phyloP scores from a whole-genome alignment of 2,888 invertebrate genomes.

The Therioaphis trifolii region DNA sequence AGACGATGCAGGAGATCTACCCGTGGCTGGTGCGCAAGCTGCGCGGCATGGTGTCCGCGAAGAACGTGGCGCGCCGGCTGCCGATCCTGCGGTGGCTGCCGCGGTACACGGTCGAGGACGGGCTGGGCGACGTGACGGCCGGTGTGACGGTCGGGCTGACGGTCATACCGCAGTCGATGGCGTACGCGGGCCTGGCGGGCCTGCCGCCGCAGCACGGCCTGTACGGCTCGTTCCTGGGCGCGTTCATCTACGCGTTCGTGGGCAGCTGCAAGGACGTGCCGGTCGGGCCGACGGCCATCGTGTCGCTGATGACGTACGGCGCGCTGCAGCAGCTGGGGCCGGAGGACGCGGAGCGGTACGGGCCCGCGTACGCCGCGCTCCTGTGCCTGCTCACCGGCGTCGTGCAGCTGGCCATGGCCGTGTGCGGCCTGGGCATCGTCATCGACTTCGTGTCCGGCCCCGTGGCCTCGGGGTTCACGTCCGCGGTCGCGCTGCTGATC shows the following conservation, averaged over 20 bases:
- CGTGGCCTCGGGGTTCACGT: constrained; percentile 89
- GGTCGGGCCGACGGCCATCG: constrained; percentile 91
- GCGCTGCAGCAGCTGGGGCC: constrained; percentile 72
- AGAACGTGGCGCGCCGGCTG: constrained; percentile 78
- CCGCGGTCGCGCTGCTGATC: constrained; percentile 89
- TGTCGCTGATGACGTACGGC: constrained; percentile 86
- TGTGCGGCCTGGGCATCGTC: constrained; percentile 84
- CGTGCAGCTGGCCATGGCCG: constrained; percentile 83
- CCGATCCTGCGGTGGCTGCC: constrained; percentile 85
- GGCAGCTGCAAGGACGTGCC: constrained; percentile 94
- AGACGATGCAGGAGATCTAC: constrained; percentile 68
- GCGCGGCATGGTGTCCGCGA: constrained; percentile 74
- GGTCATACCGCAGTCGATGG: constrained; percentile 91
- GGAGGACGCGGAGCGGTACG: constrained; percentile 68
- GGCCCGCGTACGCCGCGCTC: constrained; percentile 78
- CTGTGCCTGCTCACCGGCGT: constrained; percentile 81
- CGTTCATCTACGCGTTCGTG: constrained; percentile 88
- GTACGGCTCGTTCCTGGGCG: constrained; percentile 93
- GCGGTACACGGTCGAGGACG: constrained; percentile 78
- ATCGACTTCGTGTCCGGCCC: constrained; percentile 92
- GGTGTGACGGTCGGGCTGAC: constrained; percentile 94
- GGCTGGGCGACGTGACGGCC: constrained; percentile 88
- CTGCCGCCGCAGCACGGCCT: constrained; percentile 87
- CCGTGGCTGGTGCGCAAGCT: constrained; percentile 71
- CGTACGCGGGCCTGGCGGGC: constrained; percentile 85